phyloP scores from a whole-genome alignment of 2,797 vertebrate genomes.

The Urophycis tenuis region DNA sequence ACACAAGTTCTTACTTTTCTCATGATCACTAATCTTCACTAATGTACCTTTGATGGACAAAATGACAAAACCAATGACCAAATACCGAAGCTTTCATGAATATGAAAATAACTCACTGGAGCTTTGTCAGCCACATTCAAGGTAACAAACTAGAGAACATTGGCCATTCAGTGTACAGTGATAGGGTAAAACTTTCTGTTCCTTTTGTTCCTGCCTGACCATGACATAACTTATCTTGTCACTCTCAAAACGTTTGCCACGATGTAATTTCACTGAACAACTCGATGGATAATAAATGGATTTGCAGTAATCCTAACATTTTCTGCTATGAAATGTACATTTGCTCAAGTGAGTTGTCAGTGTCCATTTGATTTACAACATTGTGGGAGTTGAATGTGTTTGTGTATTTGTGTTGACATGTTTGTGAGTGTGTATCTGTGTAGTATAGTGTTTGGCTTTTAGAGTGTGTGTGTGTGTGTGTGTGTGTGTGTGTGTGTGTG shows the following conservation, averaged over 20 bases:
- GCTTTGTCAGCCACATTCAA: neutral
- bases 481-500: conserved; percentile 30
- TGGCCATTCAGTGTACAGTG: neutral
- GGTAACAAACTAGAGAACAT: neutral
- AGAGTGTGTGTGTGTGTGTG: conserved; percentile 32
- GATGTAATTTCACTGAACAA: neutral
- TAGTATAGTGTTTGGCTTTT: conserved; percentile 30
- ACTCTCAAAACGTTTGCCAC: neutral
- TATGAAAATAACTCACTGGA: neutral
- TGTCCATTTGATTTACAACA: neutral
- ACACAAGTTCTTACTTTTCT: neutral
- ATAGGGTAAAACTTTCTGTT: neutral
- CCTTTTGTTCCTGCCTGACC: neutral
- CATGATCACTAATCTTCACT: neutral
- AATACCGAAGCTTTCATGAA: neutral
- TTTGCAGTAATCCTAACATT: neutral
- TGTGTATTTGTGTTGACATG: neutral
- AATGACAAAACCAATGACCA: neutral
- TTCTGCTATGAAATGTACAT: neutral
- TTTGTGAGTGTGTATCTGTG: conserved; percentile 24
- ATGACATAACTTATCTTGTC: neutral
- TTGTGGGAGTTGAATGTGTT: conserved; percentile 8
- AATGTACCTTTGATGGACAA: neutral
- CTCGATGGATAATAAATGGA: neutral
- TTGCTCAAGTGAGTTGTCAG: neutral